A percentile compares a stretch with the other conserved stretches of the same genome.
Conservation (phyloP, 2,797 vertebrate species). For the Bradypodion ventrale region DNA sequence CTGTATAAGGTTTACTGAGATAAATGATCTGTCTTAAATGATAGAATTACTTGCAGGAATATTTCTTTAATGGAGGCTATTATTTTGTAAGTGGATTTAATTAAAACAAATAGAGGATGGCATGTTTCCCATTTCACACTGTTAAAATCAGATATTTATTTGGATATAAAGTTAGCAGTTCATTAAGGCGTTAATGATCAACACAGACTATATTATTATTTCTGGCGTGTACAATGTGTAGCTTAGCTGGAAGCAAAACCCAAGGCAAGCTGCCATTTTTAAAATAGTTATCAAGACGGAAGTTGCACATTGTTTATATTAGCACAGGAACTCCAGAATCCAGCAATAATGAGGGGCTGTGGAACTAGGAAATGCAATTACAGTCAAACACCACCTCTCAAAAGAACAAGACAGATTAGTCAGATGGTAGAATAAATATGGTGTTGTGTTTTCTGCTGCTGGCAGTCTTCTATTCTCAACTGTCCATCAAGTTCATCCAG, state of each 20-base stretch:
- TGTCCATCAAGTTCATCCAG: not conserved
- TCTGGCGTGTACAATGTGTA: constrained; percentile 47
- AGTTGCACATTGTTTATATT: not conserved
- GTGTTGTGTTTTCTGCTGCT: constrained; percentile 9
- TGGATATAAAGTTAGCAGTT: constrained; percentile 61
- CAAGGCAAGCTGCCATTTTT: constrained; percentile 47
- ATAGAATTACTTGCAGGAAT: constrained; percentile 48
- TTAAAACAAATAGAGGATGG: constrained; percentile 57
- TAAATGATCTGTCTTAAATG: constrained; percentile 64
- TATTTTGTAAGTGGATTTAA: constrained; percentile 65
- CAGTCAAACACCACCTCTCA: accelerated
- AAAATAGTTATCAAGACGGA: constrained; percentile 41
- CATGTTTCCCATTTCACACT: constrained; percentile 54
- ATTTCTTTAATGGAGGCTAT: constrained; percentile 46
- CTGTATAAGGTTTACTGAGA: constrained; percentile 52
- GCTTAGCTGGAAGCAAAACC: constrained; percentile 59
- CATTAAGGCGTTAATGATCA: constrained; percentile 69
- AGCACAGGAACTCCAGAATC: not conserved
- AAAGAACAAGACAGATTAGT: not conserved
- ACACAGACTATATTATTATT: constrained; percentile 63
- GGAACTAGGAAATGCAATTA: not conserved
- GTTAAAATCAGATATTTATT: constrained; percentile 69
- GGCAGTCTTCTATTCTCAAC: not conserved
- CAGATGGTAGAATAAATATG: not conserved
- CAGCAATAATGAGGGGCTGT: not conserved